Evolutionary conservation across 30 jellyfish, hydroid and myxozoan species (phyloP).

Genomic region (Calvadosia cruxmelitensis): DNA sequence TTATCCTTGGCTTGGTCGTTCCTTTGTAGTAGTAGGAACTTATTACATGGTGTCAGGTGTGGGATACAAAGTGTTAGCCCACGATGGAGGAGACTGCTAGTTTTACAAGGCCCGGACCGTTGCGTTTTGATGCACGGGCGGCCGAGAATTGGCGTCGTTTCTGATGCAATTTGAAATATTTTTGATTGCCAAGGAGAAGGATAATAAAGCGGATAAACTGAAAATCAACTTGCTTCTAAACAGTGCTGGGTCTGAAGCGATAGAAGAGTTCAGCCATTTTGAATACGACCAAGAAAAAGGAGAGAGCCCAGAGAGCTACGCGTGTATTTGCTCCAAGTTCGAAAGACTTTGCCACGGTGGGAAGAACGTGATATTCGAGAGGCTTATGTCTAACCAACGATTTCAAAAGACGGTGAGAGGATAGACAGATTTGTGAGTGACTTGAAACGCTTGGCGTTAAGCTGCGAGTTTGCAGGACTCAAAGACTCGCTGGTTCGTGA

Average conservation of each 20-base stretch:
- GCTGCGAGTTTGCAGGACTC: background rate
- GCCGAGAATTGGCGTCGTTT: conserved; percentile 2
- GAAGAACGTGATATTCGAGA: background rate
- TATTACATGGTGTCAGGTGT: no score
- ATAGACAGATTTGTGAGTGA: background rate
- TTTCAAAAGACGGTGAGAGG: background rate
- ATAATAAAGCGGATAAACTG: background rate
- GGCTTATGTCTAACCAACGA: background rate
- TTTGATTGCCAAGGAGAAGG: conserved; percentile 3
- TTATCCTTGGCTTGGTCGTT: no score
- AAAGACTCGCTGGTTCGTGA: background rate
- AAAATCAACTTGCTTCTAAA: background rate
- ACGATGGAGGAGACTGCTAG: no score
- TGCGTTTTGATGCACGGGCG: background rate
- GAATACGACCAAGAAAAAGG: background rate
- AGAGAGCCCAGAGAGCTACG: background rate
- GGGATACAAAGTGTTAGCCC: no score
- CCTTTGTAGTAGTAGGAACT: no score
- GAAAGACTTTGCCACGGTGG: background rate
- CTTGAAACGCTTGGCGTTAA: background rate
- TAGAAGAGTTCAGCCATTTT: background rate
- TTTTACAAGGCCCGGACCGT: background rate
- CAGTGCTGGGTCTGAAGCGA: background rate
- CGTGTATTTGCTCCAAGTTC: background rate
- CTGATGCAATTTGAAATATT: background rate